These are phyloP conservation scores for Tachina grossa DNA, from an alignment of 2,888 invertebrate genomes.

Conservation along the genomic window DNA sequence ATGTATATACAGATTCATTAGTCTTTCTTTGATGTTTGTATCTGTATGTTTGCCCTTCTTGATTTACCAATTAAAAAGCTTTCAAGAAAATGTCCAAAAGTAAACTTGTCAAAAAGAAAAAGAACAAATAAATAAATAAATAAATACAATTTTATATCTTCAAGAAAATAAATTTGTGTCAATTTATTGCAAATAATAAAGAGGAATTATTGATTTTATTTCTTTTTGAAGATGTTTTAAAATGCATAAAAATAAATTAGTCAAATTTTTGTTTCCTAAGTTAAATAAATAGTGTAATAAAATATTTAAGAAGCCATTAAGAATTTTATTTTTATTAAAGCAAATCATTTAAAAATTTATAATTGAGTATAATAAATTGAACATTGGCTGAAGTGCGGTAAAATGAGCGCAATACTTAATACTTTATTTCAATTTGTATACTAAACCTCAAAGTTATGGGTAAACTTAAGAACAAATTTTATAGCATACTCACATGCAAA, in stretches of 20 bases:
- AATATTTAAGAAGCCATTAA: not conserved
- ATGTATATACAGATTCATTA: not conserved
- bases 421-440: too few relatives aligned
- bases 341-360: not conserved
- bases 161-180: slow-evolving; percentile 1
- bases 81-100: slow-evolving; percentile 60
- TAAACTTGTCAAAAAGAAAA: slow-evolving; percentile 18
- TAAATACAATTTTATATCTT: not conserved
- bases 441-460: too few relatives aligned
- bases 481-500: too few relatives aligned
- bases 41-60: slow-evolving; percentile 5
- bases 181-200: slow-evolving; percentile 26
- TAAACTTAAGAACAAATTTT: too few relatives aligned
- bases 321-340: not conserved
- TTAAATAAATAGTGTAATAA: not conserved
- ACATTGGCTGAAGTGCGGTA: too few relatives aligned
- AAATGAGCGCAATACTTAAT: too few relatives aligned
- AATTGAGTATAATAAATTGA: too few relatives aligned
- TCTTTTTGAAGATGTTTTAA: not conserved
- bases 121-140: slow-evolving; percentile 21
- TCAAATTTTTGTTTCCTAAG: not conserved
- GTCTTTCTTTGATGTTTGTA: not conserved
- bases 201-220: slow-evolving; percentile 1
- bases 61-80: slow-evolving; percentile 60
- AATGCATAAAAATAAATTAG: not conserved